Percentiles rank a stretch among this genome's conserved stretches.
Evolutionary conservation across 1,140 invertebrate genomes (phyloP).

Genomic region (Brachionus sp.): DNA sequence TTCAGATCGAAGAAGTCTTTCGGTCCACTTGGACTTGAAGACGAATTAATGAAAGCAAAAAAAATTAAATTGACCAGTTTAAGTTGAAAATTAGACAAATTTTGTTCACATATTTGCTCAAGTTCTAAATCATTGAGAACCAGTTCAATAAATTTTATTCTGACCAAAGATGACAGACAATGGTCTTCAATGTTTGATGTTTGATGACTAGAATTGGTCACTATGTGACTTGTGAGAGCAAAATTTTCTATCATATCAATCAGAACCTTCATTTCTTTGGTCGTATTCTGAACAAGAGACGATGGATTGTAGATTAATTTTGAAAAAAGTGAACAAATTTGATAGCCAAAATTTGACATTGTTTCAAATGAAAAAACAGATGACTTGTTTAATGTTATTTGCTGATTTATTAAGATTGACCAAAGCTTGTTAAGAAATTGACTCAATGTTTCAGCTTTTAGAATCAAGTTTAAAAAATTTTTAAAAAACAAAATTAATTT

Average conservation of each 20-base stretch:
- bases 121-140: background rate
- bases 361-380: slow-evolving; percentile 18
- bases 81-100: background rate
- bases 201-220: background rate
- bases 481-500: background rate
- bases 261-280: slow-evolving; percentile 5
- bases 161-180: background rate
- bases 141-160: slow-evolving; percentile 4
- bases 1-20: slow-evolving; percentile 26
- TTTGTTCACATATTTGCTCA: slow-evolving; percentile 7
- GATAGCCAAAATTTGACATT: background rate
- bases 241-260: slow-evolving; percentile 16
- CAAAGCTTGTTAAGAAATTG: background rate
- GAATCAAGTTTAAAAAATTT: background rate
- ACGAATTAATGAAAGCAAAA: background rate
- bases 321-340: slow-evolving; percentile 22
- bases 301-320: background rate
- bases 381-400: background rate
- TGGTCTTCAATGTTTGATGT: slow-evolving; percentile 10
- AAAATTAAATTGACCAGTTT: slow-evolving; percentile 19
- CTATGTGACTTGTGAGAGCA: background rate
- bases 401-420: background rate
- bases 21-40: background rate
- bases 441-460: background rate
- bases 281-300: background rate